Evolutionary conservation across 2,113 vertebrate genomes (phyloP), one percentile per base, ranked within the genome.

Genomic region (Pomatostomus ruficeps): DNA sequence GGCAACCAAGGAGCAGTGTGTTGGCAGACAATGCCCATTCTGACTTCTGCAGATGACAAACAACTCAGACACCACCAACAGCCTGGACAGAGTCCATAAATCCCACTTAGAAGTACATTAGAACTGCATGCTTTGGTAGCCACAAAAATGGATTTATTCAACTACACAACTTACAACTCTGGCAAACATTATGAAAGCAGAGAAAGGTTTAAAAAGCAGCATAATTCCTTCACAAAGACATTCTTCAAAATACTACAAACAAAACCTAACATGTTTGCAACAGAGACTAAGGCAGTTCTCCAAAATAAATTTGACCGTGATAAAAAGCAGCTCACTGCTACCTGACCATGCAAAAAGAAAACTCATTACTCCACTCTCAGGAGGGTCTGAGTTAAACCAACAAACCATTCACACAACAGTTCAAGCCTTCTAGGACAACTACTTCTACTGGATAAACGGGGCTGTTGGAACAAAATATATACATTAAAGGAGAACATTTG

Each of bases 1-100:
- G 15, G n/a, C 42, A 85, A 76, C 29, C 54, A 77, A 83, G 33
- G 21, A 49, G 43, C 63, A 85, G 46, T 51, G 55, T 81, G 61
- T 4, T 62, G 51, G 55, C 73, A 89, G 48, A 97, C 92, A 88
- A 91, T 89, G 91, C 77, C 84, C 26, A 10, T 29, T 95, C 77
- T 93, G 52, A 87, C 76, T 85, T 29, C 51, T 57, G 66, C 52
- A 91, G 78, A 91, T 52, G 70, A 81, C 83, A 83, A 85, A 73
- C 54, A 70, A 62, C 70, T 95, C 68, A 40, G 35, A 84, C 43
- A 83, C 21, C 79, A 91, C 19, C 76, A 81, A 33, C 1, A 57
- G 89, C 31, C 76, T 84, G 65, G 65, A 70, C 35, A 16, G 31
- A 86, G 80, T 86, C 72, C 68, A 85, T 81, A 65, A 87, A 77